A percentile compares a stretch with the other conserved stretches of the same genome.
Conservation (phyloP, 2,888 invertebrate genomes). For the Selenia dentaria region DNA sequence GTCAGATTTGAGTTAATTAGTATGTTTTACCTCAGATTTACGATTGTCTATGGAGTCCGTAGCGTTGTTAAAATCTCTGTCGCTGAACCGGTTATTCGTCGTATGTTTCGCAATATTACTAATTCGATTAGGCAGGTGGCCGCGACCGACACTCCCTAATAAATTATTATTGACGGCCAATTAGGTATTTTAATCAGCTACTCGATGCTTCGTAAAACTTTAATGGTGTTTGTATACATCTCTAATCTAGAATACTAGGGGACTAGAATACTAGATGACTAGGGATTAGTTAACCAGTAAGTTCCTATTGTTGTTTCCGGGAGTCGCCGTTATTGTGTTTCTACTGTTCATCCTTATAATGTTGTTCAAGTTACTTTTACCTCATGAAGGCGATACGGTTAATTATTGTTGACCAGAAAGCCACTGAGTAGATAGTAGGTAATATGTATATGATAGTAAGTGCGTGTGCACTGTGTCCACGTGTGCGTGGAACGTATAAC, state of each 20-base stretch:
- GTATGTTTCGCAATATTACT: conserved; percentile 37
- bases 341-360: no score
- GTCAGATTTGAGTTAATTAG: background rate
- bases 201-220: conserved; percentile 12
- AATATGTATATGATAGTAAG: no score
- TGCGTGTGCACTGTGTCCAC: no score
- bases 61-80: conserved; percentile 4
- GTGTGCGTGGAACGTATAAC: no score
- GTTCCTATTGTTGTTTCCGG: no score
- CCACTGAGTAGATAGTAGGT: no score
- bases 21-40: background rate
- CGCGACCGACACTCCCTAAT: conserved; percentile 18
- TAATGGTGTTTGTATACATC: conserved; percentile 9
- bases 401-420: no score
- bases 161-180: conserved; percentile 33
- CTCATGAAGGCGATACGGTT: no score
- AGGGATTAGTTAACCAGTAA: no score
- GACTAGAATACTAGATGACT: no score
- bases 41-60: background rate
- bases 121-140: conserved; percentile 39
- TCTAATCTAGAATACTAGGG: conserved; percentile 3
- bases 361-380: no score
- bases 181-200: conserved; percentile 23
- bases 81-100: conserved; percentile 29
- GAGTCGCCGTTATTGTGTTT: no score